Percentiles rank a stretch among this genome's conserved stretches.
Conservation (phyloP, 2,888 invertebrate species). For the Sepioteuthis lessoniana region DNA sequence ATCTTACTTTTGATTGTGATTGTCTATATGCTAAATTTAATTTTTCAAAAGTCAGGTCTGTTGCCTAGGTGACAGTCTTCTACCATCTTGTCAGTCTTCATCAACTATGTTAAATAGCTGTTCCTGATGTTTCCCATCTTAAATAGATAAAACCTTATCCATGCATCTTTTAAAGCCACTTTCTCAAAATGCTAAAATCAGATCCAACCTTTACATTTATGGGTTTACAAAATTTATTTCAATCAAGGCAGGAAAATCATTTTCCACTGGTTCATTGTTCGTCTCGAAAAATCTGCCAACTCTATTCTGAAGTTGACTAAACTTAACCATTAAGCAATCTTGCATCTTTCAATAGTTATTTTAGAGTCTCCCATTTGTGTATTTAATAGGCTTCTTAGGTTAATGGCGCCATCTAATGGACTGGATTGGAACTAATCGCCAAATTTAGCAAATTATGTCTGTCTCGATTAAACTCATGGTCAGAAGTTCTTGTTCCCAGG, state of each 20-base stretch:
- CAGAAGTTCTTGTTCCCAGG: not conserved
- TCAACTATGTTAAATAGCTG: not conserved
- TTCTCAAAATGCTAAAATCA: not conserved
- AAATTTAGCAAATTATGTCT: constrained; percentile 33
- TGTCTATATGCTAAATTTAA: not conserved
- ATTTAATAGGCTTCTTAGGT: constrained; percentile 1
- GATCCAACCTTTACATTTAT: not conserved
- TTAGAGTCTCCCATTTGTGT: not conserved
- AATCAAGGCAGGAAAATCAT: not conserved
- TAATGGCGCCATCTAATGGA: not conserved
- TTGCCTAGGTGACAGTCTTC: not conserved
- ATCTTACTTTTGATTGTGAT: not conserved
- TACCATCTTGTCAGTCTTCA: too few species aligned
- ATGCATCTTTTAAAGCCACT: not conserved
- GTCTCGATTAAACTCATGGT: constrained; percentile 9
- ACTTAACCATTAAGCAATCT: not conserved
- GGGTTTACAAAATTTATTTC: not conserved
- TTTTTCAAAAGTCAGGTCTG: not conserved
- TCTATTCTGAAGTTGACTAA: not conserved
- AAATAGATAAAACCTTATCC: not conserved
- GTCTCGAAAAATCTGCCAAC: not conserved
- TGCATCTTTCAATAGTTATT: not conserved
- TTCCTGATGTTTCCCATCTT: not conserved
- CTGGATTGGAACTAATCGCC: constrained; percentile 20
- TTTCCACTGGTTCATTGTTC: not conserved